Conservation (phyloP, 2,113 vertebrate species). For the Nyctereutes procyonoides region DNA sequence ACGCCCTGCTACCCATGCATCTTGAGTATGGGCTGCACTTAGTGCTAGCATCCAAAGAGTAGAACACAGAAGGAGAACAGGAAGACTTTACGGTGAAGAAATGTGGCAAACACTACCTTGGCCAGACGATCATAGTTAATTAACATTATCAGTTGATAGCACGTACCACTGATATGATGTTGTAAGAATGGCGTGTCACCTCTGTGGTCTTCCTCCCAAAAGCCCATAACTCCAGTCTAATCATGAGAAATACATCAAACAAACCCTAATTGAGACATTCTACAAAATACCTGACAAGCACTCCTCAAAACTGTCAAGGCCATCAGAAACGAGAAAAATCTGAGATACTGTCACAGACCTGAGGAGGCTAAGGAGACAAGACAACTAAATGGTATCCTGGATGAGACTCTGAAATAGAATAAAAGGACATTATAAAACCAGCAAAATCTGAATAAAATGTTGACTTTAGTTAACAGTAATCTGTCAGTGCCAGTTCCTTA, state of each 20-base stretch:
- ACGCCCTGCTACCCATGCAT: too few species aligned
- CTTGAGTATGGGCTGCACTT: background rate
- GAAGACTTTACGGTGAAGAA: background rate
- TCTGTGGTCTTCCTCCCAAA: background rate
- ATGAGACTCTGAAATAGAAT: background rate
- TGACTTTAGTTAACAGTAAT: background rate
- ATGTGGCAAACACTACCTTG: background rate
- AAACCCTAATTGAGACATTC: background rate
- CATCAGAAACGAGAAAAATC: background rate
- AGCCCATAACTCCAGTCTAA: background rate
- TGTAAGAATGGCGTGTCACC: background rate
- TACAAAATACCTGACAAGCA: background rate
- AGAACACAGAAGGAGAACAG: background rate
- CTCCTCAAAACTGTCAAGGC: background rate
- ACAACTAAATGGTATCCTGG: background rate
- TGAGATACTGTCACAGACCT: background rate
- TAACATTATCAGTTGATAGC: background rate
- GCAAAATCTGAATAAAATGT: background rate
- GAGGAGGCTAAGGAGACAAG: background rate
- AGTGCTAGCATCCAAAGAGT: background rate
- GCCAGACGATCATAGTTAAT: background rate
- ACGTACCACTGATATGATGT: background rate
- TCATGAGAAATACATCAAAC: background rate
- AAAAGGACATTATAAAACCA: background rate
- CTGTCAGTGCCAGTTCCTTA: background rate